phyloP scores from a whole-genome alignment of 2,888 invertebrate genomes.

The Conomelus anceps region DNA sequence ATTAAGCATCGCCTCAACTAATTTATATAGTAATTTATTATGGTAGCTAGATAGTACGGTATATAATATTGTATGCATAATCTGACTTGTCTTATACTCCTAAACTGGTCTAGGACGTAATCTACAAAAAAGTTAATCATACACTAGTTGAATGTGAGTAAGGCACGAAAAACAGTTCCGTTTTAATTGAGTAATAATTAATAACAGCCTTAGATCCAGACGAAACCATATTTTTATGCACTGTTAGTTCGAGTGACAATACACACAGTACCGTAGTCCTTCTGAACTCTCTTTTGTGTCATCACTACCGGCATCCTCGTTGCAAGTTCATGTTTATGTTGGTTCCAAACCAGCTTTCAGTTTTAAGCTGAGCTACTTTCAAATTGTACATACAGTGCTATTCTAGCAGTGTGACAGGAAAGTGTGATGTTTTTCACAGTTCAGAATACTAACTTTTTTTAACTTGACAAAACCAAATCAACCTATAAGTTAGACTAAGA shows the following conservation, averaged over 20 bases:
- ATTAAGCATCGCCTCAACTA: no score
- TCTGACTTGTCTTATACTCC: no score
- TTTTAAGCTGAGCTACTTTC: neutral
- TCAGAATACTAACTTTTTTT: neutral
- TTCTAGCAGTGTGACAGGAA: no score
- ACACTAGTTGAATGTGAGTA: neutral
- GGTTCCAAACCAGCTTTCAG: neutral
- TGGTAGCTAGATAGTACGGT: no score
- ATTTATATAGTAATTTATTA: no score
- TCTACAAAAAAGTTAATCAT: no score
- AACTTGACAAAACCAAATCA: neutral
- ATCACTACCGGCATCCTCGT: neutral
- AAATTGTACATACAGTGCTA: neutral
- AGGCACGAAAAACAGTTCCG: neutral
- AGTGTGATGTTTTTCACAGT: neutral
- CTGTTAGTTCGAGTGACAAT: neutral
- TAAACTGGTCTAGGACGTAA: no score
- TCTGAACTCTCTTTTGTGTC: neutral
- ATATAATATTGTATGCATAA: no score
- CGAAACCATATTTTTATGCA: neutral
- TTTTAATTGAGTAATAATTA: neutral
- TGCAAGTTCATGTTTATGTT: neutral
- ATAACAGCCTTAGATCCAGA: neutral
- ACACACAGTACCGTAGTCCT: no score
- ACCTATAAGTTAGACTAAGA: neutral